Percentiles rank a stretch among this genome's conserved stretches.
Conservation (phyloP, 2,113 vertebrate genomes). For the Anolis sagrei region DNA sequence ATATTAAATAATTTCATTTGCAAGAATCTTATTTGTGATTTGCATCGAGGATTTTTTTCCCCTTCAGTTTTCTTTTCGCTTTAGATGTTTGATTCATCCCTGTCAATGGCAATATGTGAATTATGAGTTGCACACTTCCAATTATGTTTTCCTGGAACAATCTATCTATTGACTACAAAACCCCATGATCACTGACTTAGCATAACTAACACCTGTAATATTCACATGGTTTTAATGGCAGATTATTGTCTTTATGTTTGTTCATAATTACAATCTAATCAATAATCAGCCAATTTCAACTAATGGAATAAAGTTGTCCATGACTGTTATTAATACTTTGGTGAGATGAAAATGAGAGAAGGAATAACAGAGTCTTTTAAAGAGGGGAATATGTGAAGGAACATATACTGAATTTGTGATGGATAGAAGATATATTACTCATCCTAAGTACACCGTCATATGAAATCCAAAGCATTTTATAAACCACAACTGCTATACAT, state of each 20-base stretch:
- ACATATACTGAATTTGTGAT: neutral
- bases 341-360: neutral
- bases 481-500: neutral
- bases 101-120: neutral
- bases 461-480: neutral
- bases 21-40: neutral
- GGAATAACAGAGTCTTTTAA: neutral
- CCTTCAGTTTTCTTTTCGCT: neutral
- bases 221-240: neutral
- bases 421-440: neutral
- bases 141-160: neutral
- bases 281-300: neutral
- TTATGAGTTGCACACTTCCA: neutral
- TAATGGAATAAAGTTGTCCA: neutral
- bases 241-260: slow-evolving; percentile 6
- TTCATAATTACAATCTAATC: neutral
- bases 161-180: neutral
- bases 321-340: neutral
- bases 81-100: neutral
- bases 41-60: neutral
- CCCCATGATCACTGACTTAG: neutral
- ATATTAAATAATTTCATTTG: slow-evolving; percentile 6
- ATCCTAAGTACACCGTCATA: neutral
- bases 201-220: neutral
- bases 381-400: neutral